These are phyloP conservation scores for Ctenicera cuprea DNA, from an alignment of 2,888 invertebrate genomes.

Conservation along the genomic window DNA sequence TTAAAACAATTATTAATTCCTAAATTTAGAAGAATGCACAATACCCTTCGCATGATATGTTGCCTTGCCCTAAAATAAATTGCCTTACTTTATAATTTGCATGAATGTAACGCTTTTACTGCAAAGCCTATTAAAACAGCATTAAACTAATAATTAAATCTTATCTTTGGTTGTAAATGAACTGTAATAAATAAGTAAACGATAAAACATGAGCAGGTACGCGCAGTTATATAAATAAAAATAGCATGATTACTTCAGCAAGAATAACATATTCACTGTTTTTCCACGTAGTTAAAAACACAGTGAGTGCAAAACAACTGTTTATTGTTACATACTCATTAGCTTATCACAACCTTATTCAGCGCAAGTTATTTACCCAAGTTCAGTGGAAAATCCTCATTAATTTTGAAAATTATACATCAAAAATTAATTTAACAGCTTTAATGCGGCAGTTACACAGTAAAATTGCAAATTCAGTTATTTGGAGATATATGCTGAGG, in stretches of 20 bases:
- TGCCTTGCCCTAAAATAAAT: slow-evolving; percentile 20
- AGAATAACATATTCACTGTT: not conserved
- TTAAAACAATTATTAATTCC: too few relatives aligned
- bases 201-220: slow-evolving; percentile 1
- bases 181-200: not conserved
- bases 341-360: not conserved
- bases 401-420: too few relatives aligned
- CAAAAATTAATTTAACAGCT: too few relatives aligned
- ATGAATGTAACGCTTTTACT: slow-evolving; percentile 10
- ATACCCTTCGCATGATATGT: too few relatives aligned
- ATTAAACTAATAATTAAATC: slow-evolving; percentile 25
- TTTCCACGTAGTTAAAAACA: not conserved
- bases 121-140: slow-evolving; percentile 4
- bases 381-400: too few relatives aligned
- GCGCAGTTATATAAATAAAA: not conserved
- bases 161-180: slow-evolving; percentile 15
- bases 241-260: not conserved
- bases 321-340: not conserved
- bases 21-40: too few relatives aligned
- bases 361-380: too few relatives aligned
- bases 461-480: too few relatives aligned
- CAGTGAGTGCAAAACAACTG: too few relatives aligned
- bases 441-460: too few relatives aligned
- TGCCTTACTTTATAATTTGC: not conserved
- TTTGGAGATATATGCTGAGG: too few relatives aligned